A percentile compares a stretch with the other conserved stretches of the same genome.
These are phyloP conservation scores for Epinephelus lanceolatus DNA, from an alignment of 2,113 vertebrate genomes.

Conservation along the genomic window DNA sequence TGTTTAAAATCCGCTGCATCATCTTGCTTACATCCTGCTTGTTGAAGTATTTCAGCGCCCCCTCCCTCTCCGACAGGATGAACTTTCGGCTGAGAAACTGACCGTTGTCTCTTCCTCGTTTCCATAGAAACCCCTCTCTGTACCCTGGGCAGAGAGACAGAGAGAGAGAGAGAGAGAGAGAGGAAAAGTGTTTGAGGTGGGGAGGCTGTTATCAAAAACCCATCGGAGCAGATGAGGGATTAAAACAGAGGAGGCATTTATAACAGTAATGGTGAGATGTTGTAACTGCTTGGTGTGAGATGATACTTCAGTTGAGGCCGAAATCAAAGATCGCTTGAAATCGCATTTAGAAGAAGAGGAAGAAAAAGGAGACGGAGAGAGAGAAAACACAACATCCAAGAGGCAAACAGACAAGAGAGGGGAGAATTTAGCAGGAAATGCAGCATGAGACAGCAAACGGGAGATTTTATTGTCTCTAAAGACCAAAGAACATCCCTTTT, in stretches of 20 bases:
- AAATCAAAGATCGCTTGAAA: conserved; percentile 49
- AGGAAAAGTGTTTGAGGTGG: neutral
- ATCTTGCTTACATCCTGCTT: conserved; percentile 90
- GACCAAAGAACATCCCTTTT: conserved; percentile 38
- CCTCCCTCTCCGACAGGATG: conserved; percentile 93
- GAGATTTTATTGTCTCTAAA: conserved; percentile 14
- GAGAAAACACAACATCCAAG: conserved; percentile 4
- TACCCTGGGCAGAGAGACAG: conserved; percentile 85
- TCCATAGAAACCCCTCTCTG: conserved; percentile 96
- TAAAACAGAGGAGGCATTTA: conserved; percentile 26
- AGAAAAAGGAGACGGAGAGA: conserved; percentile 1
- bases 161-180: neutral
- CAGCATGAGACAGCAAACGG: conserved; percentile 42
- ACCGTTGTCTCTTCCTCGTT: conserved; percentile 95
- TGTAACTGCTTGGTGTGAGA: conserved; percentile 30
- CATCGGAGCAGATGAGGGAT: conserved; percentile 19
- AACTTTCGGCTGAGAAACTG: conserved; percentile 96
- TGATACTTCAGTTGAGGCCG: conserved; percentile 2
- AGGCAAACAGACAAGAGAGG: conserved; percentile 30
- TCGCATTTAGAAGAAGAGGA: neutral
- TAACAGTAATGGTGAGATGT: conserved; percentile 7
- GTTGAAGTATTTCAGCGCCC: conserved; percentile 96
- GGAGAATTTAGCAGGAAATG: neutral
- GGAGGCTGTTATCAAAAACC: conserved; percentile 19
- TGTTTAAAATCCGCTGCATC: neutral